Evolutionary conservation across 2,113 vertebrate genomes (phyloP), one percentile per base, ranked within the genome.

Genomic region (Rhabdornis inornatus): DNA sequence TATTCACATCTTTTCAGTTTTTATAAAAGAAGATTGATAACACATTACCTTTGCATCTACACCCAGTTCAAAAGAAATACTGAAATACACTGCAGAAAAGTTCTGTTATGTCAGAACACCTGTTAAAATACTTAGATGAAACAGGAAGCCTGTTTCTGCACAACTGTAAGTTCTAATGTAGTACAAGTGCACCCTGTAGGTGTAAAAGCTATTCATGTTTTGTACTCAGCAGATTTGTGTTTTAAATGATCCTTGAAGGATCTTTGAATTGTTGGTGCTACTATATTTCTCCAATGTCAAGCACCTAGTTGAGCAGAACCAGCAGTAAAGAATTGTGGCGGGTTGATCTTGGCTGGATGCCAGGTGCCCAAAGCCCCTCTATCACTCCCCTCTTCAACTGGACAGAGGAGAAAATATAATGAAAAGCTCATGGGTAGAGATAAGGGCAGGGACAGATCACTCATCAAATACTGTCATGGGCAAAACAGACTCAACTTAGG

Each of bases 161-260:
- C 35, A 83, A 40, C 49, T 90, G n/a, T 21, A 71, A 59, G 50
- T 25, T 81, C 68, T 89, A 56, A 68, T 64, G 31, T 24, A 89
- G 40, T 76, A 64, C 7, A 11, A 92, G 40, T 53, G 66, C 93
- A 68, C 28, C 40, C 59, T 76, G 65, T 35, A 70, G 18, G 57
- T 87, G 24, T 60, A 57, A 96, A 95, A 50, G 31, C 24, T 75
- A 37, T 24, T 77, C 9, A 27, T 55, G 30, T 89, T 96, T 83
- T 55, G 42, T 59, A 94, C 74, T 93, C 85, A 53, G 65, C 13
- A 88, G 80, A 71, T 66, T 87, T 87, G 57, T 94, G 50, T 83
- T 86, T 75, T 87, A 86, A 94, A 77, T 61, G 50, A 89, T 78
- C 64, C 37, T 90, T 84, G 35, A 90, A 93, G 61, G 50, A 95